phyloP scores from a whole-genome alignment of 2,888 invertebrate genomes.

The Hydrotaea diabolus region DNA sequence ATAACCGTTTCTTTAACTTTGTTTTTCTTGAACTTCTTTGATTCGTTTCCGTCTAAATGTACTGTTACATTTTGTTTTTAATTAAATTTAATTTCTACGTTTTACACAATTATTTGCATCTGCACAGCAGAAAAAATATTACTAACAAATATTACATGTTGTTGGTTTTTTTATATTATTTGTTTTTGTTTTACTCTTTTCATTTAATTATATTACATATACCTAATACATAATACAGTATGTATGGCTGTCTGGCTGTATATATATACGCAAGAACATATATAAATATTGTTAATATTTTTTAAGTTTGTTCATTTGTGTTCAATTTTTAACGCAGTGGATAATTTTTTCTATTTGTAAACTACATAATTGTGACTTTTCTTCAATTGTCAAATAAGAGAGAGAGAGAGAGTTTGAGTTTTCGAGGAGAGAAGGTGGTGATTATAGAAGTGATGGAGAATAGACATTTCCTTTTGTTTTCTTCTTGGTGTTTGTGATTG shows the following conservation, averaged over 20 bases:
- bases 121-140: slow-evolving; percentile 78
- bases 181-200: slow-evolving; percentile 35
- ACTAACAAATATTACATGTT: slow-evolving; percentile 60
- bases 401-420: slow-evolving; percentile 19
- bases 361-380: slow-evolving; percentile 64
- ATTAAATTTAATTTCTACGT: slow-evolving; percentile 24
- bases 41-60: slow-evolving; percentile 10
- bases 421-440: neutral
- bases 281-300: slow-evolving; percentile 29
- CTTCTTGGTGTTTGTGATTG: slow-evolving; percentile 1
- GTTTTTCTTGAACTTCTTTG: neutral
- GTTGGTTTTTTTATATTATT: slow-evolving; percentile 60
- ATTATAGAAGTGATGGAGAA: neutral
- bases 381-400: slow-evolving; percentile 35
- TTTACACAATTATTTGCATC: slow-evolving; percentile 75
- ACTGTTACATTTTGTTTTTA: slow-evolving; percentile 18
- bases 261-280: slow-evolving; percentile 9
- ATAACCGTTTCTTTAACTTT: slow-evolving; percentile 3
- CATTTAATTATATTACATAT: slow-evolving; percentile 51
- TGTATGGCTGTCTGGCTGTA: slow-evolving; percentile 53
- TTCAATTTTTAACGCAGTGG: slow-evolving; percentile 58
- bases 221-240: neutral
- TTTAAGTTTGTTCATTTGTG: neutral
- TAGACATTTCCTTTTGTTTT: neutral
- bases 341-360: slow-evolving; percentile 46